phyloP scores from a whole-genome alignment of 2,888 invertebrate genomes.

The Mellilla xanthometata region DNA sequence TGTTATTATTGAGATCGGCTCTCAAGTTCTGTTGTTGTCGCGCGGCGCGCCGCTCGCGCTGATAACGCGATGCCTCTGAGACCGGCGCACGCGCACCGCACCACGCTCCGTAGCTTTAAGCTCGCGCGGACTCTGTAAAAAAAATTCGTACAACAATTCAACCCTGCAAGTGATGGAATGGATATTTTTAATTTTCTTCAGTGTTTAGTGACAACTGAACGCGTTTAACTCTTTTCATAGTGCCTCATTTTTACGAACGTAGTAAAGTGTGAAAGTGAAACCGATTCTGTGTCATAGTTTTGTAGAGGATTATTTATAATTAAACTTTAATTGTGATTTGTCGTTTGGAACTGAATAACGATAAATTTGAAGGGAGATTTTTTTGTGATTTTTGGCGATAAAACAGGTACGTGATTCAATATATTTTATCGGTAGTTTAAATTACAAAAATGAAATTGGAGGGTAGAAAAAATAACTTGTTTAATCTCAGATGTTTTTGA shows the following conservation, averaged over 20 bases:
- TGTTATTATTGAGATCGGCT: conserved; percentile 82
- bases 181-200: conserved; percentile 52
- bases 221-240: conserved; percentile 41
- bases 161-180: conserved; percentile 63
- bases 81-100: conserved; percentile 70
- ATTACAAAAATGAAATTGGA: no score
- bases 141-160: conserved; percentile 35
- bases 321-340: conserved; percentile 41
- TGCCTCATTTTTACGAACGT: conserved; percentile 42
- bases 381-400: conserved; percentile 6
- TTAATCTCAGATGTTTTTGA: no score
- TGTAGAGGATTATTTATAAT: conserved; percentile 43
- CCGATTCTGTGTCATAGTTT: conserved; percentile 52
- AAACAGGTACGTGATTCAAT: conserved; percentile 25
- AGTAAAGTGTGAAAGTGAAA: conserved; percentile 63
- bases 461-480: no score
- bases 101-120: conserved; percentile 65
- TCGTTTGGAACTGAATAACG: conserved; percentile 32
- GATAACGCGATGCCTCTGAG: conserved; percentile 80
- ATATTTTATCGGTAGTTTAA: neutral
- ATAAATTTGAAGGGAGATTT: conserved; percentile 25
- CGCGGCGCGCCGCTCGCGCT: conserved; percentile 75
- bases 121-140: conserved; percentile 57
- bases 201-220: conserved; percentile 58
- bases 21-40: conserved; percentile 82